These are phyloP conservation scores for Aphodius sticticus DNA, from an alignment of 2,888 invertebrate species.

Conservation along the genomic window DNA sequence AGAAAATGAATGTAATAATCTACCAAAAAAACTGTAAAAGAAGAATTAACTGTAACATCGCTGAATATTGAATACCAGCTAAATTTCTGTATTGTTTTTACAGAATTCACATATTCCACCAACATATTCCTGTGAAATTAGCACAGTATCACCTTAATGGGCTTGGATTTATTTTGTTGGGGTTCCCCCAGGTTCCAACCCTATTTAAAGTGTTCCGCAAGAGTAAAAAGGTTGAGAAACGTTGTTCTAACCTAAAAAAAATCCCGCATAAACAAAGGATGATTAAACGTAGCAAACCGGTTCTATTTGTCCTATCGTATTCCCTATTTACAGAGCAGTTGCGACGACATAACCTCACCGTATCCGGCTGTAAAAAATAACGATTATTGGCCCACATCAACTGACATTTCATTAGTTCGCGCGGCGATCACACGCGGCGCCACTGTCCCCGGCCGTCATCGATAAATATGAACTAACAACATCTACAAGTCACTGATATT, in stretches of 20 bases:
- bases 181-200: too few species aligned
- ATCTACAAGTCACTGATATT: neutral
- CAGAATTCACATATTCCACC: too few species aligned
- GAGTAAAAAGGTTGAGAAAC: too few species aligned
- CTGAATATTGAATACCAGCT: too few species aligned
- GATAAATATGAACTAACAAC: neutral
- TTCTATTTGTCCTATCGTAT: neutral
- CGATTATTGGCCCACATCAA: neutral
- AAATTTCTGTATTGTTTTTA: too few species aligned
- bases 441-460: neutral
- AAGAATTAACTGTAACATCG: too few species aligned
- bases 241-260: neutral
- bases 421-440: neutral
- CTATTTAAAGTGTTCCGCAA: too few species aligned
- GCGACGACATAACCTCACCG: neutral
- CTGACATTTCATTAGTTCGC: neutral
- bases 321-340: neutral
- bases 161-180: too few species aligned
- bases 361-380: neutral
- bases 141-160: too few species aligned
- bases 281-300: neutral
- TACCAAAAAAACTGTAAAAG: too few species aligned
- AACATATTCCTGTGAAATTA: too few species aligned
- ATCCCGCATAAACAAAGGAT: neutral
- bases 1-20: too few species aligned